Evolutionary conservation across 1,140 invertebrate genomes (phyloP).

Genomic region (Triops longicaudatus): DNA sequence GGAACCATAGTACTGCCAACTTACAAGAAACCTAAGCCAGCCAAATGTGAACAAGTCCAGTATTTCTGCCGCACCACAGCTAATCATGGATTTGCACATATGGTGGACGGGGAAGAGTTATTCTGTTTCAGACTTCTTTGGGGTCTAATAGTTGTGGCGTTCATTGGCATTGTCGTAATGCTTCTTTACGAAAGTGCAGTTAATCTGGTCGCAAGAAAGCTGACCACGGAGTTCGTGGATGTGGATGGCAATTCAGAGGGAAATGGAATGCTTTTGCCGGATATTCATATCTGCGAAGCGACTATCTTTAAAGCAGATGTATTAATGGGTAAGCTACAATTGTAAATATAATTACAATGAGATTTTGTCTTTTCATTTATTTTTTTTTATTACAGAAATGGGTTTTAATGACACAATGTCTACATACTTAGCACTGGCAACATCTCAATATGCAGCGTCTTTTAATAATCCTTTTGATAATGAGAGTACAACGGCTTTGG

Average conservation of each 20-base stretch:
- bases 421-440: constrained; percentile 19
- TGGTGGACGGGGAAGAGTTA: background rate
- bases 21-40: background rate
- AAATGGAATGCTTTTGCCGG: background rate
- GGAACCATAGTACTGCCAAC: too few species aligned
- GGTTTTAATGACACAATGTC: constrained; percentile 26
- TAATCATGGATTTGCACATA: background rate
- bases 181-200: background rate
- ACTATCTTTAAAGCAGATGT: background rate
- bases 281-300: background rate
- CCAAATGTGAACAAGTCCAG: background rate
- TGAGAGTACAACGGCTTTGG: background rate
- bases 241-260: background rate
- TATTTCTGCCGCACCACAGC: background rate
- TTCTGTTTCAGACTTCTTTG: background rate
- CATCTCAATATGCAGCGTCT: background rate
- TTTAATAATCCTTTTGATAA: background rate
- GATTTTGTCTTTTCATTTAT: too few species aligned
- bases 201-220: background rate
- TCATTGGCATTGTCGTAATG: background rate
- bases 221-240: background rate
- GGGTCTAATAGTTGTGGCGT: background rate
- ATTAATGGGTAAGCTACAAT: background rate
- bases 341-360: background rate
- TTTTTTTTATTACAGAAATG: background rate